Conservation (phyloP, 2,797 vertebrate species). For the Clarias pachynema region DNA sequence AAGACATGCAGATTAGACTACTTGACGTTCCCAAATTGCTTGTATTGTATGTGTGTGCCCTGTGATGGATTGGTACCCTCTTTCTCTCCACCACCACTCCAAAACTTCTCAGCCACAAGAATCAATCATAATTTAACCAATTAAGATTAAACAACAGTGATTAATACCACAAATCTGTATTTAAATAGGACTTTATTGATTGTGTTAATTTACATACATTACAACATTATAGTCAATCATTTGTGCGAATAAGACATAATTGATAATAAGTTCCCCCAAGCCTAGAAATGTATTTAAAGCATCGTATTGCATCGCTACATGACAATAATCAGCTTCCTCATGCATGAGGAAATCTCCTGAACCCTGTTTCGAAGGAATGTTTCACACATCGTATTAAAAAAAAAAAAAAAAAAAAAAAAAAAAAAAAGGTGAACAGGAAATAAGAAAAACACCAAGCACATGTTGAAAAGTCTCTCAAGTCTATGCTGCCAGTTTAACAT, state of each 20-base stretch:
- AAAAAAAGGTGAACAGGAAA: neutral
- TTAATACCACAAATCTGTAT: neutral
- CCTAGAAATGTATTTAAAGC: neutral
- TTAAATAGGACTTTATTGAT: slow-evolving; percentile 18
- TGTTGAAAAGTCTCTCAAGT: neutral
- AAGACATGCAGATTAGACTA: too few species aligned
- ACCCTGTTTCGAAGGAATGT: neutral
- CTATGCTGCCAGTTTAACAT: neutral
- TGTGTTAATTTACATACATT: neutral
- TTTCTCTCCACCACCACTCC: too few species aligned
- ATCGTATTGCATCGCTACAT: too few species aligned
- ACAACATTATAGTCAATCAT: neutral
- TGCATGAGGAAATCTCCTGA: neutral
- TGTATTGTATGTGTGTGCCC: too few species aligned
- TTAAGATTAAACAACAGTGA: too few species aligned
- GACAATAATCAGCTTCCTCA: neutral
- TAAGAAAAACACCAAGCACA: neutral
- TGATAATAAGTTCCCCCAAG: neutral
- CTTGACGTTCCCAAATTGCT: too few species aligned
- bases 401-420: too few species aligned
- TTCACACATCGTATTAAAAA: neutral
- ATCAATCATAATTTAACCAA: too few species aligned
- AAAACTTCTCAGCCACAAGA: too few species aligned
- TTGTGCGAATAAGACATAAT: neutral
- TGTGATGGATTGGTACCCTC: too few species aligned